phyloP scores from a whole-genome alignment of 2,797 vertebrate species.

The Acomys russatus region DNA sequence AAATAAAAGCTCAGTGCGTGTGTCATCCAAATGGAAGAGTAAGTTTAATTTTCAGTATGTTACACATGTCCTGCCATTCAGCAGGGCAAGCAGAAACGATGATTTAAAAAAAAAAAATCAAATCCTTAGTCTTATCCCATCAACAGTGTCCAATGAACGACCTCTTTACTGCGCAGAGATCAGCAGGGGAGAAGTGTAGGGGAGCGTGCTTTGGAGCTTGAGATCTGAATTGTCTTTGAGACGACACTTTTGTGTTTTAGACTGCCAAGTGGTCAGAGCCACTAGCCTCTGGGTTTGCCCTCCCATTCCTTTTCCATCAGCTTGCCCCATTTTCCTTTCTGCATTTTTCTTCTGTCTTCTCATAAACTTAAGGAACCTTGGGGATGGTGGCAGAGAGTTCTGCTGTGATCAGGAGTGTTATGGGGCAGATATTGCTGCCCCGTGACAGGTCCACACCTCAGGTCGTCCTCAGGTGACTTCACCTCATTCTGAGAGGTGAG shows the following conservation, averaged over 20 bases:
- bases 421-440: background rate
- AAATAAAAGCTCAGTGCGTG: conserved; percentile 47
- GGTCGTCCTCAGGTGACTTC: background rate
- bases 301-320: background rate
- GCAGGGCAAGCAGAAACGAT: conserved; percentile 61
- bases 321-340: background rate
- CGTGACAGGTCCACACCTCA: background rate
- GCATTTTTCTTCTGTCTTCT: background rate
- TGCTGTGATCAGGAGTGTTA: background rate
- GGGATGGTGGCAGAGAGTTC: background rate
- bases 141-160: background rate
- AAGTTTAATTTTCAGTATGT: conserved; percentile 72
- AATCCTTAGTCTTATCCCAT: conserved; percentile 55
- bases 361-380: background rate
- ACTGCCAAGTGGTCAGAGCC: background rate
- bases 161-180: background rate
- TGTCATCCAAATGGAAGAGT: conserved; percentile 70
- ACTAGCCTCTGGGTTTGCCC: background rate
- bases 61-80: conserved; percentile 22
- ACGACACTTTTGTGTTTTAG: background rate
- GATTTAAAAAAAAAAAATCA: conserved; percentile 58
- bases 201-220: background rate
- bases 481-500: conserved; percentile 2
- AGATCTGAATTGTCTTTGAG: background rate
- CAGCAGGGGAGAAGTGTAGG: background rate